Percentiles rank a stretch among this genome's conserved stretches.
Conservation (phyloP, 1,140 invertebrate genomes). For the Coptotermes formosanus region DNA sequence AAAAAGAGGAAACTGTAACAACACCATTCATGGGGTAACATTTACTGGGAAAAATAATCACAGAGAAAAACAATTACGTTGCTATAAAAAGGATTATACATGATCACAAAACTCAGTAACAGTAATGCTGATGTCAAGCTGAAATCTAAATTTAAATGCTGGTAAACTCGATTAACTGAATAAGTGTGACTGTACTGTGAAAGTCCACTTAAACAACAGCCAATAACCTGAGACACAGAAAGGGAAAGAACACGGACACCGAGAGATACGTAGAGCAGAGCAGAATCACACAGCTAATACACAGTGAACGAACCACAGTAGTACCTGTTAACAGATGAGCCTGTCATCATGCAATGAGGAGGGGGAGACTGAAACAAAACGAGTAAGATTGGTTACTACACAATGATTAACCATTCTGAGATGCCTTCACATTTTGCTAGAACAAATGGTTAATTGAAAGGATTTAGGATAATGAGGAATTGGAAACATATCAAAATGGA, state of each 20-base stretch:
- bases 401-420: constrained; percentile 32
- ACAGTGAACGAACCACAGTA: constrained; percentile 37
- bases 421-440: constrained; percentile 28
- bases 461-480: background rate
- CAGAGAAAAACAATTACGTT: background rate
- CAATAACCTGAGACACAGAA: constrained; percentile 33
- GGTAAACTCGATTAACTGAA: background rate
- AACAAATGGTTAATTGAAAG: constrained; percentile 19
- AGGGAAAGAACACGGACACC: constrained; percentile 30
- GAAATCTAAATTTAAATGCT: background rate
- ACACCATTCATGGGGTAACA: background rate
- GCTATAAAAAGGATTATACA: background rate
- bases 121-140: background rate
- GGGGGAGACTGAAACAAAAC: constrained; percentile 45
- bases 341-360: constrained; percentile 45
- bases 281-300: constrained; percentile 37
- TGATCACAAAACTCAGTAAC: background rate
- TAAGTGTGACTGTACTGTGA: constrained; percentile 10
- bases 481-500: background rate
- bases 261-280: constrained; percentile 27
- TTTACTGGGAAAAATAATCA: background rate
- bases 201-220: constrained; percentile 15
- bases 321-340: constrained; percentile 43
- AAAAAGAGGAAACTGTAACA: background rate
- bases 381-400: constrained; percentile 39